phyloP scores from a whole-genome alignment of 2,113 vertebrate genomes.

The Thymallus thymallus region DNA sequence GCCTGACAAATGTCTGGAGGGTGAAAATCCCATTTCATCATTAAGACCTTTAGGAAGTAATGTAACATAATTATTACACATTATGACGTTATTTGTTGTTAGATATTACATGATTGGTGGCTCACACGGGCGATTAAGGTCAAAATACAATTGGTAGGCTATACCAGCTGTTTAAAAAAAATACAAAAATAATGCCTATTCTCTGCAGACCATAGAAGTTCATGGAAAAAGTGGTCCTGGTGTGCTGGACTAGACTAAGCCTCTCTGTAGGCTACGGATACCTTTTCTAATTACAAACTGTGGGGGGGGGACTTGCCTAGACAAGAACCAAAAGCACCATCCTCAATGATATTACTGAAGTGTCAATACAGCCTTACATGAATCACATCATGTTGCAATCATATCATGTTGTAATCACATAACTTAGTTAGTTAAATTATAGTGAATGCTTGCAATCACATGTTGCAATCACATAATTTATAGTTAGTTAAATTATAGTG shows the following conservation, averaged over 20 bases:
- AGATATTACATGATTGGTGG: slow-evolving; percentile 38
- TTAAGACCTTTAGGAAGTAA: too few species aligned
- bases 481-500: too few species aligned
- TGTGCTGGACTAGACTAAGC: slow-evolving; percentile 39
- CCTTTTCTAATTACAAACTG: slow-evolving; percentile 30
- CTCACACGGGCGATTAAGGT: slow-evolving; percentile 20
- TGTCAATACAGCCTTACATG: background rate
- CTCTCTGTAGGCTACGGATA: too few species aligned
- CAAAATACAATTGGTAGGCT: slow-evolving; percentile 33
- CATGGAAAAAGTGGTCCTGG: slow-evolving; percentile 49
- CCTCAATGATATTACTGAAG: slow-evolving; percentile 31
- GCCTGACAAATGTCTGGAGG: too few species aligned
- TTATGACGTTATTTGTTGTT: slow-evolving; percentile 22
- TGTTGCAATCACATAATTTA: too few species aligned
- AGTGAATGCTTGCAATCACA: too few species aligned
- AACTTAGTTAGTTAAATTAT: too few species aligned
- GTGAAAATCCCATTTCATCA: too few species aligned
- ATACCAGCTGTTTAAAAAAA: slow-evolving; percentile 51
- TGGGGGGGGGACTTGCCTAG: slow-evolving; percentile 40
- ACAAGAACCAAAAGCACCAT: slow-evolving; percentile 36
- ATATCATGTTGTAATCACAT: too few species aligned
- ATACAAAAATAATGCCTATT: too few species aligned
- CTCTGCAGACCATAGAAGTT: slow-evolving; percentile 51
- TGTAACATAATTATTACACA: slow-evolving; percentile 18
- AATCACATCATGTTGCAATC: too few species aligned